These are phyloP conservation scores for Apolygus lucorum DNA, from an alignment of 1,140 invertebrate species.

Conservation along the genomic window DNA sequence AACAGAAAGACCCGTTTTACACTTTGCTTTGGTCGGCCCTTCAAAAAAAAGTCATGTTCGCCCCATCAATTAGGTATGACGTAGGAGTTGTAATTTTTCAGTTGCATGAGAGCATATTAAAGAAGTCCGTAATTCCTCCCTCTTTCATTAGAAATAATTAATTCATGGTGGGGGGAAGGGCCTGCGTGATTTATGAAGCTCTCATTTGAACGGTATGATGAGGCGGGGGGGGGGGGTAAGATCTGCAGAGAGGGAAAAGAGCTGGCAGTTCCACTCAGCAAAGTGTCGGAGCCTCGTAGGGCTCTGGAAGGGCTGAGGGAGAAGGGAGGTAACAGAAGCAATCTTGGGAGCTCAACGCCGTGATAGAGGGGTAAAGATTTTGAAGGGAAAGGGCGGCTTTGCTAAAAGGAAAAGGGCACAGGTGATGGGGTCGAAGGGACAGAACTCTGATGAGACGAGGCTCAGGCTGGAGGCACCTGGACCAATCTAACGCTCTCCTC, in stretches of 20 bases:
- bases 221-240: background rate
- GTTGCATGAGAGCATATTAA: background rate
- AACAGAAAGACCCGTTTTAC: background rate
- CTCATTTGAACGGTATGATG: too few relatives aligned
- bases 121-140: background rate
- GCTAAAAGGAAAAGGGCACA: background rate
- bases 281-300: too few relatives aligned
- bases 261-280: too few relatives aligned
- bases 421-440: background rate
- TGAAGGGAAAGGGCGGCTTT: background rate
- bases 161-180: background rate
- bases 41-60: background rate
- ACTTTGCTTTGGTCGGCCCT: background rate
- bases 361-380: background rate
- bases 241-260: background rate
- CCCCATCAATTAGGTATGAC: background rate
- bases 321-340: background rate
- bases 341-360: background rate
- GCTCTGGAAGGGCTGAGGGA: background rate
- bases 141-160: background rate
- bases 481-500: background rate
- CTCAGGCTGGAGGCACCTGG: background rate
- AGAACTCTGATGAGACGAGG: background rate
- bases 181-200: background rate
- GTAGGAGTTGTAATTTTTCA: background rate